Evolutionary conservation across 2,888 invertebrate genomes (phyloP).

Genomic region (Hirtodrosophila confusa): DNA sequence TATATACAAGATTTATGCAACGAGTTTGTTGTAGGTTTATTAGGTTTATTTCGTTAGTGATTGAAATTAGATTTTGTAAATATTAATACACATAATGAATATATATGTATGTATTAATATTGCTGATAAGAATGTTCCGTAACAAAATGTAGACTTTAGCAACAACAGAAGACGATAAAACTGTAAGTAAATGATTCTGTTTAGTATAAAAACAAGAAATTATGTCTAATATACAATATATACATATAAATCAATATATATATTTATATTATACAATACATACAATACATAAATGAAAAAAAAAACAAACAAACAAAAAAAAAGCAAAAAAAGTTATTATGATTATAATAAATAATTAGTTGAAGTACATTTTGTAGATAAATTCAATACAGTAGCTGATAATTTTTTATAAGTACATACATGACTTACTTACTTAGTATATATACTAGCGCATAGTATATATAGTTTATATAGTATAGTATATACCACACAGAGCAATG

Average conservation of each 20-base stretch:
- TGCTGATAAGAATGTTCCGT: slow-evolving; percentile 76
- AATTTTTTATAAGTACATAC: slow-evolving; percentile 67
- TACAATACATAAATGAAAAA: too few species aligned
- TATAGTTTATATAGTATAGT: slow-evolving; percentile 40
- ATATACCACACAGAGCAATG: slow-evolving; percentile 53
- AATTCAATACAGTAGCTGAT: slow-evolving; percentile 76
- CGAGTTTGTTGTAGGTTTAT: slow-evolving; percentile 54
- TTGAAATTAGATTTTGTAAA: slow-evolving; percentile 51
- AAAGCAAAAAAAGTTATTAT: slow-evolving; percentile 57
- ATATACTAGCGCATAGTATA: slow-evolving; percentile 32
- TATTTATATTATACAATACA: slow-evolving; percentile 36
- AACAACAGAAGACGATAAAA: slow-evolving; percentile 79
- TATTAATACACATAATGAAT: neutral
- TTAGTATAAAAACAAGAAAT: slow-evolving; percentile 54
- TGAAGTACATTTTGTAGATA: slow-evolving; percentile 66
- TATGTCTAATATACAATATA: slow-evolving; percentile 55
- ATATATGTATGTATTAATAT: slow-evolving; percentile 48
- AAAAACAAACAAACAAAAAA: too few species aligned
- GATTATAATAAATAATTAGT: slow-evolving; percentile 46
- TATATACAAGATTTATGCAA: slow-evolving; percentile 52
- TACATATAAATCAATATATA: slow-evolving; percentile 20
- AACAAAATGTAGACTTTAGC: slow-evolving; percentile 77
- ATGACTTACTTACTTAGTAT: slow-evolving; percentile 33
- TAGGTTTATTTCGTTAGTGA: slow-evolving; percentile 52
- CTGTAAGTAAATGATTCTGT: slow-evolving; percentile 71